These are phyloP conservation scores for Nematopogon swammerdamellus DNA, from an alignment of 2,888 invertebrate species.

Conservation along the genomic window DNA sequence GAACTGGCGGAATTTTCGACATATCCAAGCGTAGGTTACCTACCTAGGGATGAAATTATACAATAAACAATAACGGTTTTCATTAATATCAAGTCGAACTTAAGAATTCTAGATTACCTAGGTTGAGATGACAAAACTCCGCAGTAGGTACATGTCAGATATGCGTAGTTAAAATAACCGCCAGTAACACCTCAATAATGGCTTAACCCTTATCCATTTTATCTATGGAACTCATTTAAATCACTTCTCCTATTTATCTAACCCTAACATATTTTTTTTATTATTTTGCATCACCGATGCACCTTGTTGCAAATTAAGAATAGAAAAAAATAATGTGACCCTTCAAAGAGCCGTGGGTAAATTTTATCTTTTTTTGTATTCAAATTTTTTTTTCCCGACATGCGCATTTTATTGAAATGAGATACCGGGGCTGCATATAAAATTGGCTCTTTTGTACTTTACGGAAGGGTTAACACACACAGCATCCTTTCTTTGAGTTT, in stretches of 20 bases:
- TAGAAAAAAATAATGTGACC: slow-evolving; percentile 48
- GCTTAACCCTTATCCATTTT: slow-evolving; percentile 33
- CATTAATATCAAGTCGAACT: too few relatives aligned
- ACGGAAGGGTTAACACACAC: slow-evolving; percentile 39
- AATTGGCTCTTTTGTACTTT: slow-evolving; percentile 45
- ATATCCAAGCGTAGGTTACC: too few relatives aligned
- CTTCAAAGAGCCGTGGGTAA: slow-evolving; percentile 49
- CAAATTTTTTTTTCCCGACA: slow-evolving; percentile 30
- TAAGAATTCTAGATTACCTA: too few relatives aligned
- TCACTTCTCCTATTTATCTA: slow-evolving; percentile 39
- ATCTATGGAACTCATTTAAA: slow-evolving; percentile 47
- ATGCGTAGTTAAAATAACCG: slow-evolving; percentile 40
- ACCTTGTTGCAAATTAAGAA: slow-evolving; percentile 58
- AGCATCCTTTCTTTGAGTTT: too few relatives aligned
- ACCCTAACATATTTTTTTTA: too few relatives aligned
- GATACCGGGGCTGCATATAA: slow-evolving; percentile 53
- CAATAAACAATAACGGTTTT: too few relatives aligned
- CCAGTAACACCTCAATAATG: slow-evolving; percentile 7
- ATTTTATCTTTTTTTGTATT: slow-evolving; percentile 30
- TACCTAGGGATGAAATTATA: too few relatives aligned
- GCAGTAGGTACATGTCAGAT: too few relatives aligned
- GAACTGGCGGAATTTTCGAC: too few relatives aligned
- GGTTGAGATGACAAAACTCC: too few relatives aligned
- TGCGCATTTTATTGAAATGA: slow-evolving; percentile 49
- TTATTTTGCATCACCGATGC: slow-evolving; percentile 22